These are phyloP conservation scores for Drosophila suzukii DNA, from an alignment of 1,140 invertebrate species.

Conservation along the genomic window DNA sequence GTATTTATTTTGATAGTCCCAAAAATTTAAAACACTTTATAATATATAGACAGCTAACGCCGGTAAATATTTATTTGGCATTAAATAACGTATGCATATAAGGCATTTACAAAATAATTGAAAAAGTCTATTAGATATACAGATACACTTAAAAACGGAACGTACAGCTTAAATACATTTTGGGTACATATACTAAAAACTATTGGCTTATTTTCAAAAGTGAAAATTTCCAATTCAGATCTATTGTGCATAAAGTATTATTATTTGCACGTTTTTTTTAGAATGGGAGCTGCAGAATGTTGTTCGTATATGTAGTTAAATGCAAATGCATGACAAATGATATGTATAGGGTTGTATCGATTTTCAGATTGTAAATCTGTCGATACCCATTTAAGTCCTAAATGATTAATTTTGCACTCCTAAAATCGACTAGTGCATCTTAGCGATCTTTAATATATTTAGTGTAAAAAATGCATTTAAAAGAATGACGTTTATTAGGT, in stretches of 20 bases:
- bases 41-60: conserved; percentile 8
- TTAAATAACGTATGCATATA: conserved; percentile 9
- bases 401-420: background rate
- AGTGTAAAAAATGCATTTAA: background rate
- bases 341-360: background rate
- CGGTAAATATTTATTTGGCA: conserved; percentile 24
- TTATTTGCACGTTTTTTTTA: background rate
- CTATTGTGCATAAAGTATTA: background rate
- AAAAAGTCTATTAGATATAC: background rate
- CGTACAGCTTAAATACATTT: conserved; percentile 13
- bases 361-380: background rate
- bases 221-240: background rate
- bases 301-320: background rate
- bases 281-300: background rate
- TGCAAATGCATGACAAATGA: conserved; percentile 6
- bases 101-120: background rate
- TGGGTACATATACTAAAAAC: conserved; percentile 2
- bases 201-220: background rate
- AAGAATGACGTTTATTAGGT: background rate
- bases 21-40: background rate
- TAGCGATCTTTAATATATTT: background rate
- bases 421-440: background rate
- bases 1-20: too few relatives aligned
- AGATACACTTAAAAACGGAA: conserved; percentile 5
- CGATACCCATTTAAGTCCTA: background rate